Base-by-base conservation (phyloP, 92 coral and sea anemone genomes). In the Scolanthus callimorphus region DNA sequence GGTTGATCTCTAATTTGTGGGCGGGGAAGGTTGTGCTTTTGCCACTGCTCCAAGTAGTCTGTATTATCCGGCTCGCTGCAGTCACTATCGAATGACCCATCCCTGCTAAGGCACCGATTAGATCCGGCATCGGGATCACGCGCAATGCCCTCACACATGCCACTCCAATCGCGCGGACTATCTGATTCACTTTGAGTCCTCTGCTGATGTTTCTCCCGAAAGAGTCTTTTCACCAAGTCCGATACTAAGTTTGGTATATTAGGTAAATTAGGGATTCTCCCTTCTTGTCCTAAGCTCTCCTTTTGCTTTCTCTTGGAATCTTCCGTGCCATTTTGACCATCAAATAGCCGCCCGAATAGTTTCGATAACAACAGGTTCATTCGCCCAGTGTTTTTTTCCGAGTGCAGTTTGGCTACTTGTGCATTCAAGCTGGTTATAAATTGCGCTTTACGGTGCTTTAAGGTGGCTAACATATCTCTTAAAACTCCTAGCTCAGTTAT, bases 41-140 rank as follows among this genome's bases (percentile, higher is more conserved):
- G 12, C 4, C 4, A 4, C 4, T 46, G 4, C 4, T 9, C 17
- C 22, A 46, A 10, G 4, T 46, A 19, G 8, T 11, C 6, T 4
- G 11, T 46, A 25, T 27, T 20, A 24, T 67, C 74, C 39, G 31
- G 13, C 15, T 55, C 60, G 28, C 68, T 61, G 12, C 34, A 54
- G 34, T 67, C 74, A 43, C 74, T 67, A 26, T 67, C 63, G 43
- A 29, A 67, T 0, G 74, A 67, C 2, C 57, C 74, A 20, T 19
- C 54, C 38, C 63, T 43, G 23, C 17, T 21, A 46, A 10, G 22
- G 23, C 8, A 21, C n/a, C n/a, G 51, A 17, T 22, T 55, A n/a
- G 74, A 59, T 54, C 63, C 39, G 30, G 74, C 62, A 23, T 10
- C 52, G 4, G 12, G 52, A 19, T 46, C 17, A 46, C 52, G 23